phyloP scores from a whole-genome alignment of 2,797 vertebrate genomes.

The Cygnus olor region DNA sequence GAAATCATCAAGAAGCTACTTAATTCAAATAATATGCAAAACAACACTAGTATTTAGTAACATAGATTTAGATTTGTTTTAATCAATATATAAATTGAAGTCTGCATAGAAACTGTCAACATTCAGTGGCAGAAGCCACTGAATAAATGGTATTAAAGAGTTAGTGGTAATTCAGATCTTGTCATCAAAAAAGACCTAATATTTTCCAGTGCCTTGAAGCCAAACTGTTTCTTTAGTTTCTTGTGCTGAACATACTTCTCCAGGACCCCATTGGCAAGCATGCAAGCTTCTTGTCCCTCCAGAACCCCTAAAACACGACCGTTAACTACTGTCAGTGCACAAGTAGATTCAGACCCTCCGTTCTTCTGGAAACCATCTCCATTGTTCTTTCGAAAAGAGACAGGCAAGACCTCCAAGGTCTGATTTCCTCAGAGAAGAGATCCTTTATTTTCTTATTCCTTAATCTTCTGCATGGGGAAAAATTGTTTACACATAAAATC shows the following conservation, averaged over 20 bases:
- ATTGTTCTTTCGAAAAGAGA: neutral
- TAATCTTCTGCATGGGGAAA: neutral
- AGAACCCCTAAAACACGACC: neutral
- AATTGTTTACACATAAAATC: neutral
- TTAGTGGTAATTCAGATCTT: neutral
- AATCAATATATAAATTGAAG: neutral
- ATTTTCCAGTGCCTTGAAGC: neutral
- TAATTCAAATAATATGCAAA: neutral
- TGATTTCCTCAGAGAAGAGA: neutral
- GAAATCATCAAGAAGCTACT: neutral
- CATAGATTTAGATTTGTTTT: neutral
- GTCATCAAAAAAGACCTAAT: neutral
- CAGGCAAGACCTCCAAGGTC: neutral
- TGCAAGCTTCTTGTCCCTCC: accelerated
- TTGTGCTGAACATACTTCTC: neutral
- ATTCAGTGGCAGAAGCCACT: neutral
- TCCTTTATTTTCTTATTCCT: neutral
- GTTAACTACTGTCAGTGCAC: neutral
- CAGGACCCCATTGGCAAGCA: neutral
- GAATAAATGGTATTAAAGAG: neutral
- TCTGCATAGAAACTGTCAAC: neutral
- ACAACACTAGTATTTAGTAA: neutral
- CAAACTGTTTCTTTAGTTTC: neutral
- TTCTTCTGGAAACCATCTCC: neutral
- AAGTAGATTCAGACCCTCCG: neutral